These are phyloP conservation scores for Platyscapa corneri DNA, from an alignment of 1,140 invertebrate species.

Conservation along the genomic window DNA sequence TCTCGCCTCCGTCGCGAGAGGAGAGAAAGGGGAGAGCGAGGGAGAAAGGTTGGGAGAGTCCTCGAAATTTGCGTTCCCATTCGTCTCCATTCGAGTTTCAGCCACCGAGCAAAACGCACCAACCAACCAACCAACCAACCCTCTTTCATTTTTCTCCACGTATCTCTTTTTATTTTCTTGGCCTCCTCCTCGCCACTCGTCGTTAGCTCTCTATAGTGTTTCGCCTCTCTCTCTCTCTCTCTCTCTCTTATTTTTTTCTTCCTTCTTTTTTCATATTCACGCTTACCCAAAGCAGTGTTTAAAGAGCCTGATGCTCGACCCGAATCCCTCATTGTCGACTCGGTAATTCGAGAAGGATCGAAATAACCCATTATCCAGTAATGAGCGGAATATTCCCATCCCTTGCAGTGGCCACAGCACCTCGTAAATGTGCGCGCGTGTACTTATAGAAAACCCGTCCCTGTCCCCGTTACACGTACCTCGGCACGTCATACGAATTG, in stretches of 20 bases:
- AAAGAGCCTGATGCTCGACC: conserved; percentile 43
- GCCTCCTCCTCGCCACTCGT: too few relatives aligned
- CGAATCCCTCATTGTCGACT: conserved; percentile 68
- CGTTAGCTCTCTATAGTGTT: background rate
- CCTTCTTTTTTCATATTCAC: conserved; percentile 1
- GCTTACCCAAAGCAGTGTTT: conserved; percentile 9
- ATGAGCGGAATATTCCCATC: conserved; percentile 64
- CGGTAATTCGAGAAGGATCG: conserved; percentile 70
- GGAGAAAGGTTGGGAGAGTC: too few relatives aligned
- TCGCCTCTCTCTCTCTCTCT: background rate
- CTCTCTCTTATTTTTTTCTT: too few relatives aligned
- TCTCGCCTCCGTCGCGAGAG: background rate
- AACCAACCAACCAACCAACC: too few relatives aligned
- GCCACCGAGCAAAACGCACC: too few relatives aligned
- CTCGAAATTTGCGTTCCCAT: too few relatives aligned
- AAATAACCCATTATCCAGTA: conserved; percentile 70
- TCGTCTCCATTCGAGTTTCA: too few relatives aligned
- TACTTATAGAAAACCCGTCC: conserved; percentile 6
- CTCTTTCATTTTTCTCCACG: too few relatives aligned
- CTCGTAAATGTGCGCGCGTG: background rate
- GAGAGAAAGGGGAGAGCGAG: too few relatives aligned
- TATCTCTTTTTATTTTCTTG: too few relatives aligned
- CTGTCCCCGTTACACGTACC: background rate
- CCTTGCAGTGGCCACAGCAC: background rate
- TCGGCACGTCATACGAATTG: background rate